Conservation (phyloP, 2,113 vertebrate species). For the Apodemus sylvaticus region DNA sequence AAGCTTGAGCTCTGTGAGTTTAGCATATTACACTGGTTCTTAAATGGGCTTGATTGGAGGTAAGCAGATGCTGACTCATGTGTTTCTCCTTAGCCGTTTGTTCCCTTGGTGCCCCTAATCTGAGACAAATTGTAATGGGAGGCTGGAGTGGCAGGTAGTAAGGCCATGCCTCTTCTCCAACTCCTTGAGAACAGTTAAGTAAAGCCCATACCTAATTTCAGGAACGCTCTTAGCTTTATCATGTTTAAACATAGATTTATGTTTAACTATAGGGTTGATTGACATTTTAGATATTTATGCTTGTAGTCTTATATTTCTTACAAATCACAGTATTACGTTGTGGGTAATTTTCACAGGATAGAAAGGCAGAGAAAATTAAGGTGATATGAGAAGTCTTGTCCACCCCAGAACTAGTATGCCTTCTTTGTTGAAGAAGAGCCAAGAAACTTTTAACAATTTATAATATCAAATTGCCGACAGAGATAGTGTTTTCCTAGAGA, state of each 20-base stretch:
- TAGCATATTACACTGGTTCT: neutral
- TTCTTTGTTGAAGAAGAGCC: neutral
- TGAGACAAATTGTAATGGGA: neutral
- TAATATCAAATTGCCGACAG: neutral
- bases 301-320: conserved; percentile 43
- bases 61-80: neutral
- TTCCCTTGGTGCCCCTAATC: neutral
- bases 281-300: conserved; percentile 41
- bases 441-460: neutral
- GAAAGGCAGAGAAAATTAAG: neutral
- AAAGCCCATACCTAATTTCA: conserved; percentile 33
- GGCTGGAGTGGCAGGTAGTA: neutral
- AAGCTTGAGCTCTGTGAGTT: neutral
- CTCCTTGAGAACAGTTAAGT: conserved; percentile 29
- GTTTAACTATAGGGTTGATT: conserved; percentile 33
- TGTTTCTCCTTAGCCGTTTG: neutral
- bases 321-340: conserved; percentile 6
- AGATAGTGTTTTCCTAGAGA: neutral
- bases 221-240: neutral
- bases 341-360: neutral
- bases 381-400: neutral
- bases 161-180: neutral
- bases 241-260: conserved; percentile 38
- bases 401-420: neutral
- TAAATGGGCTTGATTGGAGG: conserved; percentile 15